Evolutionary conservation across 2,888 invertebrate species (phyloP), one percentile per base, ranked within the genome.

Genomic region (Sesia apiformis): DNA sequence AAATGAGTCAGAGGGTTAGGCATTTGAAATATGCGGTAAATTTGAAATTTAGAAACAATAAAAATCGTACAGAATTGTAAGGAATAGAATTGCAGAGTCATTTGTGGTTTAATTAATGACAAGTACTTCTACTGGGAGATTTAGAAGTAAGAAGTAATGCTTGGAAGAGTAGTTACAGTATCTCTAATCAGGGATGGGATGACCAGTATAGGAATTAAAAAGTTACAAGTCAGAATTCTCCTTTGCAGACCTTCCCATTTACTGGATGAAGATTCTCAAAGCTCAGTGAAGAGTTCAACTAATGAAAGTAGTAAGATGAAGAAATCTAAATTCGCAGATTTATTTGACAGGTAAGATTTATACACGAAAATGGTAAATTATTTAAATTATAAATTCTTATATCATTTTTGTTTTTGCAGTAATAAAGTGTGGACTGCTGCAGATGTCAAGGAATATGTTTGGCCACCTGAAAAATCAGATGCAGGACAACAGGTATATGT

Each of bases 381-480:
- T 5, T 2, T 42, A 42, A 5, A 42, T 6, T 1, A 1, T 6
- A 42, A 42, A 42, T 51, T 8, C 4, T 51, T 4, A 23, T 46
- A 5, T 52, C 7, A 6, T 53, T 57, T 53, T 61, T 56, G 39
- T 51, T 4, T 56, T 82, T 79, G 7, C 76, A 89, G 89, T 69
- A 87, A 80, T 67, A 91, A 91, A 69, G 89, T 91, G 52, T 93
- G 94, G 73, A 94, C 95, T 38, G 97, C 97, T 8, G 95, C 96
- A 54, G 95, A 96, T 76, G 92, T 98, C 54, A 96, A 96, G 57
- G 98, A 98, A 78, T 98, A 98, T 76, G 95, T 94, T 69, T 98
- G 98, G 98, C 96, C 96, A 4, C 91, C 92, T 40, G 83, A 80
- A 40, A 73, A 64, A 52, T 62, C 72, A 46, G 74, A 76, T 60